Conservation (phyloP, 2,113 vertebrate species). For the Sceloporus tristichus region DNA sequence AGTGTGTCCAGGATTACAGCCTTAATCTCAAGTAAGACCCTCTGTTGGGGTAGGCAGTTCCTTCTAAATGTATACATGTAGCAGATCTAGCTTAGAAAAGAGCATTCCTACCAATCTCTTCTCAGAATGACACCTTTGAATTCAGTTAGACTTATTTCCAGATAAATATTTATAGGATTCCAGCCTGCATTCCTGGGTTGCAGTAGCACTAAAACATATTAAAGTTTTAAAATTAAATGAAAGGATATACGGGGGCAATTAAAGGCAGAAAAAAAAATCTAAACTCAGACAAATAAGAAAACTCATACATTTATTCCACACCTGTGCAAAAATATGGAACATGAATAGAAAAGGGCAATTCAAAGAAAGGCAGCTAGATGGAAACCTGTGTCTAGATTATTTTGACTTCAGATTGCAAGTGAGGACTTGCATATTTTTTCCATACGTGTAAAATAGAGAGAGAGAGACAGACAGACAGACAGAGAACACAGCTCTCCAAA, state of each 20-base stretch:
- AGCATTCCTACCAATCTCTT: background rate
- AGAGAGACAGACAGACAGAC: no score
- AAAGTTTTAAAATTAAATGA: background rate
- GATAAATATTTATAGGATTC: background rate
- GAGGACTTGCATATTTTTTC: no score
- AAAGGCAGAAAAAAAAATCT: background rate
- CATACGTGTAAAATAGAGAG: no score
- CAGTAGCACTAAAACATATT: no score
- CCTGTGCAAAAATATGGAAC: background rate
- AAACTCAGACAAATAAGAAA: background rate
- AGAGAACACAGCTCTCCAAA: no score
- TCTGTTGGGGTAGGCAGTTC: background rate
- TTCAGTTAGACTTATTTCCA: background rate
- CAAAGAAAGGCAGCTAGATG: no score
- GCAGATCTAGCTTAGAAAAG: background rate
- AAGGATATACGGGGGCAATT: background rate
- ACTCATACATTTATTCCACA: background rate
- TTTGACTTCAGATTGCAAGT: no score
- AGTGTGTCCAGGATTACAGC: no score
- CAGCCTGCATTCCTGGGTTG: no score
- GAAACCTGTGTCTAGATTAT: no score
- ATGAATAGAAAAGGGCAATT: background rate
- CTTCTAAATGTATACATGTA: background rate
- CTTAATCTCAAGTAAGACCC: no score
- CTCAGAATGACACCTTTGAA: background rate